Base-by-base conservation (phyloP, 2,797 vertebrate species). In the Chaetodon trifasciatus region DNA sequence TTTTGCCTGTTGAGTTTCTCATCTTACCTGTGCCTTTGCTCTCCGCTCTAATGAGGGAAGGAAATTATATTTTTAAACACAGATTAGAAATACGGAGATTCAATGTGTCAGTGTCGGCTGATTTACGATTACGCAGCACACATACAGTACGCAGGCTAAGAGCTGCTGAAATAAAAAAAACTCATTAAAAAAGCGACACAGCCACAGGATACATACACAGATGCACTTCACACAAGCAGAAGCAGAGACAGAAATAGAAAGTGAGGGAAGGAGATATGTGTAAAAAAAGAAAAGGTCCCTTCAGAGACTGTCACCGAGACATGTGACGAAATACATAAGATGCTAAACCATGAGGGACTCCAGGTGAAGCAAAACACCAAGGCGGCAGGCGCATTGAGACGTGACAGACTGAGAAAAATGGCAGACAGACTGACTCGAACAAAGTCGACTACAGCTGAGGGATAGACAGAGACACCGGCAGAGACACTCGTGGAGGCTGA, bases 21-120 rank as follows among this genome's bases (percentile, higher is more conserved):
- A 35, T 86, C 76, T 78, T 81, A 82, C 84, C 85, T 81, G 49
- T 17, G 63, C 50, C 16, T 76, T 69, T 86, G 56, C 47, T 69
- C 70, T 23, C 1, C 24, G 6, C 71, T 70, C 78, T 85, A 75
- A 91, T 73, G 49, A 90, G 75, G 77, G 40, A 58, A 49, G 88
- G 75, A 88, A 85, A 91, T 88, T 62, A 77, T 85, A 78, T 78
- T 85, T 89, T 93, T 78, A 85, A 82, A 75, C 77, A 56, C 63
- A 67, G 76, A 77, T 82, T 79, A 78, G 68, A 76, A 88, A 87
- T 52, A 72, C 19, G 52, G 40, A 52, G 17, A 42, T 28, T 65
- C 1, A 0, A 62, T 50, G 70, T 81, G 78, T 77, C 61, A 0
- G 56, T 80, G 77, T 84, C 44, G 3, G 42, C 76, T 76, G 74